Evolutionary conservation across 2,888 invertebrate genomes (phyloP), one percentile per base, ranked within the genome.

Genomic region (Micropterix aruncella): DNA sequence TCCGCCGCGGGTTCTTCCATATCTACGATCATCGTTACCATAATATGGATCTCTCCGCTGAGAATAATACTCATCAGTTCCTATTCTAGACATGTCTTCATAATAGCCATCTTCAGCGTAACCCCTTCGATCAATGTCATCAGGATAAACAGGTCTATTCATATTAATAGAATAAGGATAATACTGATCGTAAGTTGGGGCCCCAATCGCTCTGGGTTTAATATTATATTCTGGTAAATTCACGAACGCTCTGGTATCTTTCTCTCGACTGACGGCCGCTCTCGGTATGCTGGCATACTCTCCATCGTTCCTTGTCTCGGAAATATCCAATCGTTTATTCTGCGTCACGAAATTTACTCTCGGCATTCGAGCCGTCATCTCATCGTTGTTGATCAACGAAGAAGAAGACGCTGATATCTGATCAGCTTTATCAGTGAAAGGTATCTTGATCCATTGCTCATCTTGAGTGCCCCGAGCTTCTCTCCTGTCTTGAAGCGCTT

Each of bases 291-390:
- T 60, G n/a, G n/a, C n/a, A n/a, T n/a, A n/a, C 52, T 71, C 70
- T 52, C 70, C 69, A 46, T 72, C 69, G 52, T 69, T 66, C 40
- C 71, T 62, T 3, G 69, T 69, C 57, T 72, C 72, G 1, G 71
- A 66, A 12, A 70, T 58, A 54, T 71, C 69, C 17, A 71, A 52
- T 1, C 59, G 57, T 62, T 74, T 73, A 49, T 76, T 73, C 55
- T 79, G 79, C 0, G 80, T 80, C 12, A 80, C 75, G 52, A 80
- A 80, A 57, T 80, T 77, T 1, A 80, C 77, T 52, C 78, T 60
- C 1, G 80, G 79, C 60, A 78, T 77, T 52, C 79, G 61, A 2
- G 75, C 68, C 54, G 70, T 73, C 17, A 71, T 65, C 2, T 74
- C 61, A 16, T 77, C 77, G 46, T 72, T 73, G 2, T 70, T 70